These are phyloP conservation scores for Aphodius sticticus DNA, from an alignment of 2,888 invertebrate genomes.

Conservation along the genomic window DNA sequence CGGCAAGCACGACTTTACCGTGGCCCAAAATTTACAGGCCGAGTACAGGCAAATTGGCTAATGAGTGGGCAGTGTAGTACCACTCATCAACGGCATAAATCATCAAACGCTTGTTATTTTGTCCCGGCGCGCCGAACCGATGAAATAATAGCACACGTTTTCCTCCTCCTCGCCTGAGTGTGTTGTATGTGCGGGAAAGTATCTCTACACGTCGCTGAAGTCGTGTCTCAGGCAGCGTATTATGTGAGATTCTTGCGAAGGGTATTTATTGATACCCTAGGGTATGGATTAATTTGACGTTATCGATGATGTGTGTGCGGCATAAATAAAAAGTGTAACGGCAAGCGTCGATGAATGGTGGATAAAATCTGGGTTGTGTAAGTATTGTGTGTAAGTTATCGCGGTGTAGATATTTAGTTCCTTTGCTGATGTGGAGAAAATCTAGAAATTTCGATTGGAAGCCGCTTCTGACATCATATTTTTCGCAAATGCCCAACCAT, in stretches of 20 bases:
- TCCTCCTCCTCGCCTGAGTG: not conserved
- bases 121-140: slow-evolving; percentile 30
- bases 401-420: no score
- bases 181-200: not conserved
- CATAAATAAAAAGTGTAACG: not conserved
- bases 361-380: no score
- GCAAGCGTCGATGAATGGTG: not conserved
- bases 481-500: no score
- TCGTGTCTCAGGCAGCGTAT: not conserved
- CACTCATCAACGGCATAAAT: slow-evolving; percentile 33
- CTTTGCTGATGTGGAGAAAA: no score
- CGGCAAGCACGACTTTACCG: slow-evolving; percentile 13
- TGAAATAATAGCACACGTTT: slow-evolving; percentile 4
- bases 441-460: no score
- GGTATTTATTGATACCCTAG: not conserved
- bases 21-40: slow-evolving; percentile 28
- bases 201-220: not conserved
- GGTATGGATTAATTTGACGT: slow-evolving; percentile 4
- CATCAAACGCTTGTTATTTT: slow-evolving; percentile 42
- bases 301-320: not conserved
- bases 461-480: no score
- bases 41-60: slow-evolving; percentile 33
- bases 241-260: not conserved
- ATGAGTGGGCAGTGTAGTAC: slow-evolving; percentile 33
- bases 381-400: no score